phyloP scores from a whole-genome alignment of 1,140 invertebrate species.

The Aphaenogaster rudis region DNA sequence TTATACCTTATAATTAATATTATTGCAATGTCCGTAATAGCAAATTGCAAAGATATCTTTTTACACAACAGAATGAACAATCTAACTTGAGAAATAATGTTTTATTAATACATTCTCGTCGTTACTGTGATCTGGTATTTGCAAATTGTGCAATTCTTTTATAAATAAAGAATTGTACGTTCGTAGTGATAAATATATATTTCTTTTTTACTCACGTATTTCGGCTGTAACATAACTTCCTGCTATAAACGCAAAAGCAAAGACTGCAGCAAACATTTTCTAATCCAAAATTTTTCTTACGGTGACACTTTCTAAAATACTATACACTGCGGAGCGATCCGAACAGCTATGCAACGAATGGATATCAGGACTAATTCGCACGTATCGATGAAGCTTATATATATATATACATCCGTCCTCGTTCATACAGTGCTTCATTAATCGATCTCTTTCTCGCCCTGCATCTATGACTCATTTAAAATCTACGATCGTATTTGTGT shows the following conservation, averaged over 20 bases:
- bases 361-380: not conserved
- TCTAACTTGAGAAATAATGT: not conserved
- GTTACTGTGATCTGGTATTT: too few relatives aligned
- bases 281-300: not conserved
- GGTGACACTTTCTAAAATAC: not conserved
- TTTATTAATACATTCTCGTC: not conserved
- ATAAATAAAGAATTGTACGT: not conserved
- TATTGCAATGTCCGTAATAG: not conserved
- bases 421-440: not conserved
- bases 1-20: constrained; percentile 26
- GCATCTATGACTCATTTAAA: not conserved
- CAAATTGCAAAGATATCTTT: not conserved
- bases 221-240: not conserved
- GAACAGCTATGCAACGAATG: not conserved
- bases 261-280: not conserved
- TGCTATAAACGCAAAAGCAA: not conserved
- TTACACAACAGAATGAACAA: not conserved
- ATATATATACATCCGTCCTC: not conserved
- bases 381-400: not conserved
- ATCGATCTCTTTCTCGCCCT: not conserved
- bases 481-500: not conserved
- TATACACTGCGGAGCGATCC: not conserved
- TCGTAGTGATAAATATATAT: not conserved
- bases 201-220: constrained; percentile 39
- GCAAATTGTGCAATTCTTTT: not conserved